Evolutionary conservation across 2,888 invertebrate genomes (phyloP), one percentile per base, ranked within the genome.

Genomic region (Cremastinae sp.): DNA sequence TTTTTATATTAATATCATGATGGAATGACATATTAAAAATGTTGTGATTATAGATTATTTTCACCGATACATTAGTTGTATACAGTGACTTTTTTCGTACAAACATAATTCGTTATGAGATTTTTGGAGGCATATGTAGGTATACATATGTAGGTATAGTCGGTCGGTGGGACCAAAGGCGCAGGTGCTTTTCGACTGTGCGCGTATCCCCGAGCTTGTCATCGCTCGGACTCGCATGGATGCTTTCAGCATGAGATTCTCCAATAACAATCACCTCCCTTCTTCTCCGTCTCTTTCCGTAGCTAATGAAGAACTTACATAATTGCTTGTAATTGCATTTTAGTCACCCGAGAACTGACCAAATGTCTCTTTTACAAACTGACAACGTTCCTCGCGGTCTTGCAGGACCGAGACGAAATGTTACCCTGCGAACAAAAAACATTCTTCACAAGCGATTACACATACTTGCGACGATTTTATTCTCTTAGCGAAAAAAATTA

Each of bases 311-410:
- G 78, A 72, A 74, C 73, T 79, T 45, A 49, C 77, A 80, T 84
- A 84, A 84, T 84, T 83, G 80, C 79, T 75, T 68, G 79, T 85
- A 84, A 85, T 84, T 84, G 82, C 84, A 84, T 84, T 85, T 85
- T 82, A 82, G 82, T 82, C 84, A 85, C 84, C 84, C 78, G 80
- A 72, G 65, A 61, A 5, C 28, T 61, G 53, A 28, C 66, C 43
- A 59, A 76, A 76, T 64, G 75, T 72, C 64, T 72, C 49, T 64
- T 39, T 72, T 68, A 76, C 45, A 28, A 9, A 1, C 41, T 28
- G 45, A 28, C 55, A 7, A 43, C 43, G 18, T 20, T 28, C 18
- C 35, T 47, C 22, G 14, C 10, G 9, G 20, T 28, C 12, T 16
- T 41, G 51, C 20, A 58, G 9, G 12, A 43, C 28, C 5, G 22